Percentiles rank a stretch among this genome's conserved stretches.
Conservation (phyloP, 2,113 vertebrate species). For the Rallus limicola region DNA sequence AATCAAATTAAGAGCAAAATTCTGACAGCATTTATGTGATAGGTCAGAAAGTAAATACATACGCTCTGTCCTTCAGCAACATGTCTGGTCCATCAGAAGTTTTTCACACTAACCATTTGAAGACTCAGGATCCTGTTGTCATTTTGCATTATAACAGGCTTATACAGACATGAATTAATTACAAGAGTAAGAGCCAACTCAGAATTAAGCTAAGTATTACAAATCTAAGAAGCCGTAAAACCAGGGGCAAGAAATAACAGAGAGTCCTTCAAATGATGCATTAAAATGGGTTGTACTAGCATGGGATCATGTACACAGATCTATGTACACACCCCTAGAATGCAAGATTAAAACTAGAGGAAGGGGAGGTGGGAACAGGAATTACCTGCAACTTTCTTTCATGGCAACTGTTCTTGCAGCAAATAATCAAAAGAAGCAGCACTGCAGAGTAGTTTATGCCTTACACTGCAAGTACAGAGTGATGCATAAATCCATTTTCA, state of each 20-base stretch:
- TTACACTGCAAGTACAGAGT: not conserved
- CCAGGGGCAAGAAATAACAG: not conserved
- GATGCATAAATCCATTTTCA: not conserved
- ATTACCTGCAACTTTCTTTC: not conserved
- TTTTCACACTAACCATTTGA: not conserved
- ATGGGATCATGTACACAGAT: not conserved
- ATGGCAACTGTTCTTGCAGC: not conserved
- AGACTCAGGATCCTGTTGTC: not conserved
- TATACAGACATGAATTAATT: not conserved
- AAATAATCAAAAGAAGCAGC: not conserved
- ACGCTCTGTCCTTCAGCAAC: constrained; percentile 22
- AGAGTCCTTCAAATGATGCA: not conserved
- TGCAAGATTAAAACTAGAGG: not conserved
- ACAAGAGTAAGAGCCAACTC: not conserved
- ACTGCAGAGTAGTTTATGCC: not conserved
- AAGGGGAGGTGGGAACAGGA: not conserved
- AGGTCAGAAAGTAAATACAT: constrained; percentile 30
- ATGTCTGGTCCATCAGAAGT: not conserved
- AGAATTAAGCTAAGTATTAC: not conserved
- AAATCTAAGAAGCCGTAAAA: constrained; percentile 7
- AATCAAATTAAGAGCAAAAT: constrained; percentile 40
- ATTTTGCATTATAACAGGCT: not conserved
- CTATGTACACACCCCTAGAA: not conserved
- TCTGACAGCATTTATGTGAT: not conserved
- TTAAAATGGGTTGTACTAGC: not conserved